Evolutionary conservation across 2,113 vertebrate genomes (phyloP).

Genomic region (Acinonyx jubatus): DNA sequence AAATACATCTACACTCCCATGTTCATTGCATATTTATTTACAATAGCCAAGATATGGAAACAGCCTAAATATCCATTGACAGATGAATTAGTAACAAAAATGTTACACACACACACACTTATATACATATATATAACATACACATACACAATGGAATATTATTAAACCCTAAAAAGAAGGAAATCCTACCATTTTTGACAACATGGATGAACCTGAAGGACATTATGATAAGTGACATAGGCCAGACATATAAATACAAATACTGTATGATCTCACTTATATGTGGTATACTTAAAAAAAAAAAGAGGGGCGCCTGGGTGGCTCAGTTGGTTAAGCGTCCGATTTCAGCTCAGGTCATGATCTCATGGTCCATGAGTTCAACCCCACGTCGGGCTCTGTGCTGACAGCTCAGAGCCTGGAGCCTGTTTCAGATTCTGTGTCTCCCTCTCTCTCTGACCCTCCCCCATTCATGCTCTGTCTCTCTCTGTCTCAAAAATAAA

Average conservation of each 20-base stretch:
- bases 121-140: neutral
- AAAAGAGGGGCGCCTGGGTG: neutral
- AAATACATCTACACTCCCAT: neutral
- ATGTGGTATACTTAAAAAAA: neutral
- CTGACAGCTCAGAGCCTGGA: too few relatives aligned
- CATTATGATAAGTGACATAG: neutral
- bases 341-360: too few relatives aligned
- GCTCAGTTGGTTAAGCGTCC: too few relatives aligned
- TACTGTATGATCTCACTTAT: neutral
- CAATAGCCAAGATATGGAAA: neutral
- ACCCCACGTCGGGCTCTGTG: too few relatives aligned
- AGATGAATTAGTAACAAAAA: neutral
- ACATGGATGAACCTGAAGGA: neutral
- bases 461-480: too few relatives aligned
- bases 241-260: neutral
- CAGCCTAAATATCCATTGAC: neutral
- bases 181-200: neutral
- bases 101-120: neutral
- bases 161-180: neutral
- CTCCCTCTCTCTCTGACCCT: too few relatives aligned
- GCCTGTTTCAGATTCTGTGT: too few relatives aligned
- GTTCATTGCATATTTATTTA: neutral
- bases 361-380: fast-evolving
- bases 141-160: neutral
- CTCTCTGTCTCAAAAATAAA: too few relatives aligned